These are phyloP conservation scores for Agrilus mali DNA, from an alignment of 2,888 invertebrate species.

Conservation along the genomic window DNA sequence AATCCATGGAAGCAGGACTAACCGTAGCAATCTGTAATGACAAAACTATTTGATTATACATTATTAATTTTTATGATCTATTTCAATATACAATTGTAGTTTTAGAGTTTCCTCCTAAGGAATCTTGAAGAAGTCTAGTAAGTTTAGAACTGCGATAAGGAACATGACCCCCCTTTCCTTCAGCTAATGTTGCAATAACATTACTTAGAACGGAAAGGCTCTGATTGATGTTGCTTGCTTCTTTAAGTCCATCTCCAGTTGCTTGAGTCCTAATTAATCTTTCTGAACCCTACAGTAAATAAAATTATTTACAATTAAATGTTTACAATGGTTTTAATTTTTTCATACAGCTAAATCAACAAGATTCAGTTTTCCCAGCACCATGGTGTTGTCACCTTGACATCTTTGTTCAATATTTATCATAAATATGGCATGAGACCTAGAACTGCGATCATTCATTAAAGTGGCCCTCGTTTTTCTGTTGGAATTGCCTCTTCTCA, in stretches of 20 bases:
- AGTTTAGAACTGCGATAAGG: conserved; percentile 97
- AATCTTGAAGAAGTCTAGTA: conserved; percentile 89
- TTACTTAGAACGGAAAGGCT: conserved; percentile 95
- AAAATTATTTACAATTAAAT: conserved; percentile 1
- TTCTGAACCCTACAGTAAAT: conserved; percentile 71
- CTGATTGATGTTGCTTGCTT: conserved; percentile 96
- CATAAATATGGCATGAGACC: conserved; percentile 97
- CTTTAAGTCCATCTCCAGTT: conserved; percentile 81
- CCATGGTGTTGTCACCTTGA: conserved; percentile 69
- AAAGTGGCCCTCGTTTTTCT: conserved; percentile 83
- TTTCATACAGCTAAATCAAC: conserved; percentile 86
- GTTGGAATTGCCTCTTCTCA: conserved; percentile 91
- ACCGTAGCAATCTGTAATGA: conserved; percentile 76
- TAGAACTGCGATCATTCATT: conserved; percentile 93
- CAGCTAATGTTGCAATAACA: conserved; percentile 95
- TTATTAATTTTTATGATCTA: background rate
- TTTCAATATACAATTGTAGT: conserved; percentile 66
- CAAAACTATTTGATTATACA: conserved; percentile 1
- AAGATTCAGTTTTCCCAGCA: conserved; percentile 92
- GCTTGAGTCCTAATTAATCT: conserved; percentile 95
- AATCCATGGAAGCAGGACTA: conserved; percentile 93
- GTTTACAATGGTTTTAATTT: background rate
- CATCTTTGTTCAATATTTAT: conserved; percentile 95
- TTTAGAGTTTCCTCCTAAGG: conserved; percentile 92
- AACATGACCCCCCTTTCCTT: conserved; percentile 93